Base-by-base conservation (phyloP, 2,888 invertebrate genomes). In the Coelopa pilipes region DNA sequence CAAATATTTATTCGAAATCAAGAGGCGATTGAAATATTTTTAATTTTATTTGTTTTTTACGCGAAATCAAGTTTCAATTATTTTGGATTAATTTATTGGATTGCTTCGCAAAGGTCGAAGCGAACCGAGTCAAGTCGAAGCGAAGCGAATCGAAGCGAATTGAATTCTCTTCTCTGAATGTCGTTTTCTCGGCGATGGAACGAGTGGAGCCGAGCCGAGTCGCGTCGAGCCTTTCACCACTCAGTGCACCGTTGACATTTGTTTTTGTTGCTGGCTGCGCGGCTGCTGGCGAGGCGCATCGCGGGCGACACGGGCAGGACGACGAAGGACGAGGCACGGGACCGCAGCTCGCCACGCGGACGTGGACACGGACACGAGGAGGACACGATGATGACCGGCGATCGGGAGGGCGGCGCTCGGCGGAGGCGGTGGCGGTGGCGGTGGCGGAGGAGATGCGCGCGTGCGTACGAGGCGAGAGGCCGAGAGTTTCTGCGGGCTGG, bases 181-280 rank as follows among this genome's bases (percentile, higher is more conserved):
- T 62, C 63, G 70, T 70, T 57, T 55, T 80, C 79, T 85, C 85
- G 84, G 86, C 85, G 79, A 85, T 86, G 77, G 86, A 82, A 84
- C 86, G 83, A 80, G 86, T 86, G 84, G 86, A 86, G 84, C 86
- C 86, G 80, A 85, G 82, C 81, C 81, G 82, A 79, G 79, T 81
- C 83, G 80, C 85, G 81, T 83, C 85, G 72, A 84, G 83, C 82
- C 81, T 84, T 86, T 86, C 83, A 78, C 84, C 82, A 80, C 79
- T 84, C 81, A 86, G 86, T 85, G 86, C 86, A 81, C 85, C 85
- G 85, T 80, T 80, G 81, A 78, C 81, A 77, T 80, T 81, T 34
- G 63, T 62, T 72, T 62, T 46, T 55, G 69, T 46, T 45, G 17
- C 12, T 19, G 13, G 45, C 24, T 47, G 17, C 60, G 70, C 55